Percentiles rank a stretch among this genome's conserved stretches.
These are phyloP conservation scores for Coregonus suidteri DNA, from an alignment of 2,797 vertebrate genomes.

Conservation along the genomic window DNA sequence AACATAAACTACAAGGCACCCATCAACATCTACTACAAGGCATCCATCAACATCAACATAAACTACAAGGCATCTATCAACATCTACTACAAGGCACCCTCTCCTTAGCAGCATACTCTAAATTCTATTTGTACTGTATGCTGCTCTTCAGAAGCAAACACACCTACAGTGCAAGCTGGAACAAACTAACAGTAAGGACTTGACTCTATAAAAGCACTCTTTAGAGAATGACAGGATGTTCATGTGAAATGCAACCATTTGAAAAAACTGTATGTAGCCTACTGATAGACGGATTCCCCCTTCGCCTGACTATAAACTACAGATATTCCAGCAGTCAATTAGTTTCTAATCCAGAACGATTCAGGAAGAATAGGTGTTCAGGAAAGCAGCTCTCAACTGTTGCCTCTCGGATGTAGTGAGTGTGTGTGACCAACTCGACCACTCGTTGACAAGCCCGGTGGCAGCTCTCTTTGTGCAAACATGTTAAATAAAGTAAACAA, in stretches of 20 bases:
- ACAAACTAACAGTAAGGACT: too few species aligned
- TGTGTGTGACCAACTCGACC: too few species aligned
- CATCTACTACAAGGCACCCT: too few species aligned
- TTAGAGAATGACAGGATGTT: neutral
- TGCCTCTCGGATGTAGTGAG: neutral
- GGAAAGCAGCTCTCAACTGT: neutral
- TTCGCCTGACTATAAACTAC: neutral
- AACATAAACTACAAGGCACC: too few species aligned
- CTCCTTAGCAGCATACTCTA: too few species aligned
- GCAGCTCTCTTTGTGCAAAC: constrained; percentile 2
- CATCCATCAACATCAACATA: too few species aligned
- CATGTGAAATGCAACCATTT: neutral
- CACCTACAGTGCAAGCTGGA: too few species aligned
- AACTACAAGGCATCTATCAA: too few species aligned
- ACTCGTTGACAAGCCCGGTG: neutral
- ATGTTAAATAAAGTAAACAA: neutral
- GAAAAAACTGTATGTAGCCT: neutral
- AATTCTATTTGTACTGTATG: too few species aligned
- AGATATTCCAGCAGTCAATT: neutral
- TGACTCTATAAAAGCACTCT: too few species aligned
- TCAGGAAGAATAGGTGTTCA: neutral
- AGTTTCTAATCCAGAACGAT: neutral
- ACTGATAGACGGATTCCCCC: constrained; percentile 2
- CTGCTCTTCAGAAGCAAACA: too few species aligned
- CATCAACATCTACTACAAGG: too few species aligned